Base-by-base conservation (phyloP, 2,888 invertebrate species). In the Chydorus sphaericus region DNA sequence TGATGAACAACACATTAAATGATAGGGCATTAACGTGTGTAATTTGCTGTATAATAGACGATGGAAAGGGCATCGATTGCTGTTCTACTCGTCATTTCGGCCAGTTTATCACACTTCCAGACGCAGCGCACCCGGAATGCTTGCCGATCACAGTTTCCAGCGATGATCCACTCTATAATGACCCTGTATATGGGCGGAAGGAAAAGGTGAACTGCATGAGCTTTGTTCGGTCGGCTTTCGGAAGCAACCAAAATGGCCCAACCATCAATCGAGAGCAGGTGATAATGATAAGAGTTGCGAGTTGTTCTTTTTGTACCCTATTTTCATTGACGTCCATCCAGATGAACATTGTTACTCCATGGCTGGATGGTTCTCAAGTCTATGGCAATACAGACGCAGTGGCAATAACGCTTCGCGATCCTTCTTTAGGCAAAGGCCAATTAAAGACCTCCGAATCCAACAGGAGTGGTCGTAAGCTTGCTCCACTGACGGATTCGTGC, bases 151-250 rank as follows among this genome's bases (percentile, higher is more conserved):
- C 67, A 0, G 73, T 82, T 10, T 74, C 77, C 0, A 67, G 71
- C 0, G 68, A 76, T 1, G 85, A 86, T 66, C 68, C 71, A 1
- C 74, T 76, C 48, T 80, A 78, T 61, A 44, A 7, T 2, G 18
- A 44, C 44, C n/a, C n/a, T n/a, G n/a, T n/a, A n/a, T n/a, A n/a
- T n/a, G n/a, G n/a, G n/a, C 65, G 68, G 0, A 68, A 71, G 7
- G 71, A 73, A 38, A 75, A 77, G 20, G 75, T 76, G 1, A 74
- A 74, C 58, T 86, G 85, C 65, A 76, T 83, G 74, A 83, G 82
- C 71, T 83, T 85, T 63, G 79, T 83, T 6, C 75, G 85, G 60
- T 82, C 82, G 1, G 75, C 75, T 33, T 78, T 78, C 3, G 81
- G 84, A 53, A 75, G 80, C 54, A 79, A 81, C 61, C 75, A 80